Base-by-base conservation (phyloP, 1,140 invertebrate genomes). In the Saccostrea echinata region DNA sequence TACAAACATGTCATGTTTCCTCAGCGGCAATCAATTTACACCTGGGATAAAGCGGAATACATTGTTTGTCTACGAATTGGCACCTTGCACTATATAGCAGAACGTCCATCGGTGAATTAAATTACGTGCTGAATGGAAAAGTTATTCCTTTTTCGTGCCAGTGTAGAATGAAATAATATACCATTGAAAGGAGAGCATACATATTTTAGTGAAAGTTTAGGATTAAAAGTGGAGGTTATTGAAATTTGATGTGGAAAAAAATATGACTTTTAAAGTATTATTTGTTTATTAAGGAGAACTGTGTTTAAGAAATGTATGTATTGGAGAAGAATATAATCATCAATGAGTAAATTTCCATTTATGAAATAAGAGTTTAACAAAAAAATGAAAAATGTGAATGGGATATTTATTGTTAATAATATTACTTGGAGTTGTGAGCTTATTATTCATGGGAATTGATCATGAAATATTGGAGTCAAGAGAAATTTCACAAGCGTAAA, bases 161-260 rank as follows among this genome's bases (percentile, higher is more conserved):
- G 68, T 76, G 68, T 76, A 30, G 24, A 76, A 76, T 33, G 68
- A 76, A 76, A 76, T 76, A 30, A 76, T 76, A 76, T 76, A 76
- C 68, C 68, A 76, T 76, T 76, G 68, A 76, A 76, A 76, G 68
- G 27, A 27, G 30, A 33, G 68, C 27, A 76, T 76, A 76, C 68
- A 76, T 76, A 76, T 27, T 76, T 76, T 76, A 76, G 68, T 76
- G 68, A 76, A 76, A 76, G 68, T 76, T 76, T 76, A 76, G 68
- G 68, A 76, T 76, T 76, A 76, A 76, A 76, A 27, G 27, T 30
- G 27, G 27, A 76, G 27, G 68, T 30, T 76, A 76, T 76, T 76
- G 68, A 76, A 76, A 76, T 76, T 76, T 76, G 68, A 76, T 33
- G 68, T 76, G 68, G 27, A 43, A 43, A 43, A 76, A 76, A 76